Percentiles rank a stretch among this genome's conserved stretches.
phyloP scores from a whole-genome alignment of 2,888 invertebrate genomes.

The Agrilus cyanescens region DNA sequence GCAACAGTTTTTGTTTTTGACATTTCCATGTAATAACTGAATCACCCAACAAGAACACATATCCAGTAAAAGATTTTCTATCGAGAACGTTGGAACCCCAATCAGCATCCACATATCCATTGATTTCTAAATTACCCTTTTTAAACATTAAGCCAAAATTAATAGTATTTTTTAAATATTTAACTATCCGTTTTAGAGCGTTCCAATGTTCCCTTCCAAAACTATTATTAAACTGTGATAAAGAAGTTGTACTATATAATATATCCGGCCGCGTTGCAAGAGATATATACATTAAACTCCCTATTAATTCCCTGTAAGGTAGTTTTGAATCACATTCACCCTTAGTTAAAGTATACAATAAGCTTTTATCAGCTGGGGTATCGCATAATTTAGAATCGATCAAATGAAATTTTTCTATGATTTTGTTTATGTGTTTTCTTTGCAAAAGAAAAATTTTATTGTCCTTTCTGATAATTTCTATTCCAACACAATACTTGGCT shows the following conservation, averaged over 20 bases:
- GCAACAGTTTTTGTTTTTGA: no score
- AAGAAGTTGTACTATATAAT: constrained; percentile 13
- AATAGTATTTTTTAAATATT: constrained; percentile 19
- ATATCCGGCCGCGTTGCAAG: constrained; percentile 11
- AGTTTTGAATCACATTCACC: neutral
- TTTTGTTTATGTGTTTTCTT: neutral
- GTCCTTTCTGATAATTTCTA: neutral
- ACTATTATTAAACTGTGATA: constrained; percentile 2
- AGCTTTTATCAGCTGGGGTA: neutral
- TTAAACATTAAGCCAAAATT: constrained; percentile 14
- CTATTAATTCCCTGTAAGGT: constrained; percentile 2
- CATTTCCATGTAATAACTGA: no score
- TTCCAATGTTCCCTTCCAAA: constrained; percentile 15
- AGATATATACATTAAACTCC: neutral
- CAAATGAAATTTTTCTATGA: no score
- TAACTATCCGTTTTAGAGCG: constrained; percentile 18
- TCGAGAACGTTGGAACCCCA: no score
- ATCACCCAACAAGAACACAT: no score
- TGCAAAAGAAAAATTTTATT: neutral
- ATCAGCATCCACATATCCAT: no score
- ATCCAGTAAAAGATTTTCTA: no score
- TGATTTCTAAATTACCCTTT: no score
- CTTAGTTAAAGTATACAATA: neutral
- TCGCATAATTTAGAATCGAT: neutral
- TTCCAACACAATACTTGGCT: neutral